Conservation (phyloP, 1,140 invertebrate genomes). For the Campoletis sonorensis region DNA sequence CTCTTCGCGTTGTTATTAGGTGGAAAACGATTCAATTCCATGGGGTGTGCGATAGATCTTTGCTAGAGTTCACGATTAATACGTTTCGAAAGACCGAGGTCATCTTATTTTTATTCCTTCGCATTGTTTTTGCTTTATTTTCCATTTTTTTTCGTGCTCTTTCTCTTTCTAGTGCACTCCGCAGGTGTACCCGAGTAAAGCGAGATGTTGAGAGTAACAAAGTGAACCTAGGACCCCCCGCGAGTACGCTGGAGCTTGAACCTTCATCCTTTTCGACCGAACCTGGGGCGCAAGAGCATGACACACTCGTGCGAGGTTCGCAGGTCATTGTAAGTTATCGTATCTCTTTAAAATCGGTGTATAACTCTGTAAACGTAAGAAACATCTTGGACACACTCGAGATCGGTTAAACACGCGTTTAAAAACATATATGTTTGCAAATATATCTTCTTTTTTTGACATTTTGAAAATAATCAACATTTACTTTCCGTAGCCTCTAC, state of each 20-base stretch:
- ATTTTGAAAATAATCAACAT: too few species aligned
- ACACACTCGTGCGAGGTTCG: conserved; percentile 38
- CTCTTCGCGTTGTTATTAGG: conserved; percentile 42
- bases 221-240: conserved; percentile 19
- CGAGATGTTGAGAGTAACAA: neutral
- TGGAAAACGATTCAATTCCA: conserved; percentile 46
- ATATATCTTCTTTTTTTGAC: too few species aligned
- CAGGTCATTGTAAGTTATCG: conserved; percentile 20
- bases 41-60: conserved; percentile 34
- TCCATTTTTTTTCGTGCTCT: neutral
- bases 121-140: neutral
- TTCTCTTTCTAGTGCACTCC: neutral
- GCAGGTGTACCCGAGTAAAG: neutral
- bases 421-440: neutral
- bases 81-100: neutral
- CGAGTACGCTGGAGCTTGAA: conserved; percentile 19
- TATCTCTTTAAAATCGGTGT: conserved; percentile 32
- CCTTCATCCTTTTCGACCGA: neutral
- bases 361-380: conserved; percentile 6
- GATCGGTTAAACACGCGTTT: neutral
- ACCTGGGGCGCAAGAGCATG: conserved; percentile 13
- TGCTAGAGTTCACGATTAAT: conserved; percentile 18
- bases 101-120: conserved; percentile 22
- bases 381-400: neutral
- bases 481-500: too few species aligned